A percentile compares a stretch with the other conserved stretches of the same genome.
phyloP scores from a whole-genome alignment of 37 sponge, comb jelly and placozoan species.

The Aplysina aerophoba region DNA sequence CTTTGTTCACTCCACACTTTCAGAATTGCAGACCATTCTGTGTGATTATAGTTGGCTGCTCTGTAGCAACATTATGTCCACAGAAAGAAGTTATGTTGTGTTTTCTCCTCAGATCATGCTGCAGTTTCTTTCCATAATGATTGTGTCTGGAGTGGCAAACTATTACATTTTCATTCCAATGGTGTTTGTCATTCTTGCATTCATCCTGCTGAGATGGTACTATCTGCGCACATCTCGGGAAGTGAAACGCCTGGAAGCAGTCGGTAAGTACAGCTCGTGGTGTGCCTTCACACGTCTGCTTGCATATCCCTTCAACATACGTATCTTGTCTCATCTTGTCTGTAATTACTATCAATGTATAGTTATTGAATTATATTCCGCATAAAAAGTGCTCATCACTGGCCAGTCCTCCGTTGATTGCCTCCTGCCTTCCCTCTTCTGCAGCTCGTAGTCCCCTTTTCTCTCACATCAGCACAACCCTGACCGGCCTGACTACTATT shows the following conservation, averaged over 20 bases:
- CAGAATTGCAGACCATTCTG: no score
- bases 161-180: slow-evolving; percentile 53
- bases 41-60: no score
- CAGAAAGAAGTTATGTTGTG: not conserved
- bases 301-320: no score
- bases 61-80: no score
- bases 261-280: slow-evolving; percentile 46
- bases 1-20: no score
- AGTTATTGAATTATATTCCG: no score
- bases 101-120: slow-evolving; percentile 40
- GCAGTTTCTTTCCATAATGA: slow-evolving; percentile 56
- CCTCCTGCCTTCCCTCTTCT: not conserved
- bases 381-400: no score
- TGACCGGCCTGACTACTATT: slow-evolving; percentile 79
- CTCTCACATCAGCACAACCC: slow-evolving; percentile 77
- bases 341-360: no score
- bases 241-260: slow-evolving; percentile 78
- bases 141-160: slow-evolving; percentile 54
- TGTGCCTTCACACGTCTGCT: no score
- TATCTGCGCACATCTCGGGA: slow-evolving; percentile 71
- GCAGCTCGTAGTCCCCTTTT: slow-evolving; percentile 89
- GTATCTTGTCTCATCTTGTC: no score
- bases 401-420: not conserved
- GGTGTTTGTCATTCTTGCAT: slow-evolving; percentile 34
- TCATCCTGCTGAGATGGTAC: slow-evolving; percentile 55